These are phyloP conservation scores for Cerceris ruficornis DNA, from an alignment of 2,888 invertebrate species.

Conservation along the genomic window DNA sequence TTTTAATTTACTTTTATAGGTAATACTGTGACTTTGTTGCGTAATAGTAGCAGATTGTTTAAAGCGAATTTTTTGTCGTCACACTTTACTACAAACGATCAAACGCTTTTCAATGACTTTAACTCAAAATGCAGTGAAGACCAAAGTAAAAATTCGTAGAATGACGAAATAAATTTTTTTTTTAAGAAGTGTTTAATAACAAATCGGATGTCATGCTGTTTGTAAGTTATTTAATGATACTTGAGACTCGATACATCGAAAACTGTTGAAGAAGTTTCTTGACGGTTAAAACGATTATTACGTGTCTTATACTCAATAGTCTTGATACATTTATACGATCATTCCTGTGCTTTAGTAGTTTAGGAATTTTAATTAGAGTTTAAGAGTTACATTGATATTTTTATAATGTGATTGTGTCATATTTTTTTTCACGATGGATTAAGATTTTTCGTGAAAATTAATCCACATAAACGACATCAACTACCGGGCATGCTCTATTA, in stretches of 20 bases:
- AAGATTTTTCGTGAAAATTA: slow-evolving; percentile 11
- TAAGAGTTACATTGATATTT: slow-evolving; percentile 18
- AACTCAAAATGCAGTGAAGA: neutral
- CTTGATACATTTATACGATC: slow-evolving; percentile 16
- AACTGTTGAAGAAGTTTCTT: neutral
- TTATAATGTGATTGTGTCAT: slow-evolving; percentile 8
- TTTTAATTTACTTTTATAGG: slow-evolving; percentile 44
- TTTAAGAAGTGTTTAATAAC: neutral
- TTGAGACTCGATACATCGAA: slow-evolving; percentile 19
- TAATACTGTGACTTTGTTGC: neutral
- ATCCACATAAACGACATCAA: slow-evolving; percentile 5
- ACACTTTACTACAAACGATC: neutral
- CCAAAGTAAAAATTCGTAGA: too few relatives aligned
- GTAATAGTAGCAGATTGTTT: neutral
- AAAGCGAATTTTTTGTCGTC: neutral
- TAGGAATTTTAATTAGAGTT: slow-evolving; percentile 14
- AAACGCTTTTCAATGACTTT: neutral
- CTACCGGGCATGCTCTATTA: neutral
- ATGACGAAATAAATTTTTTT: neutral
- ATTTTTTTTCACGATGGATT: slow-evolving; percentile 25
- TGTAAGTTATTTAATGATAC: slow-evolving; percentile 17
- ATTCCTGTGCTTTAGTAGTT: slow-evolving; percentile 20
- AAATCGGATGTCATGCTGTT: neutral
- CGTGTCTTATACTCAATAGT: neutral
- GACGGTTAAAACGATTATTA: neutral